Percentiles rank a stretch among this genome's conserved stretches.
Evolutionary conservation across 2,888 invertebrate genomes (phyloP).

Genomic region (Eupithecia tripunctaria): DNA sequence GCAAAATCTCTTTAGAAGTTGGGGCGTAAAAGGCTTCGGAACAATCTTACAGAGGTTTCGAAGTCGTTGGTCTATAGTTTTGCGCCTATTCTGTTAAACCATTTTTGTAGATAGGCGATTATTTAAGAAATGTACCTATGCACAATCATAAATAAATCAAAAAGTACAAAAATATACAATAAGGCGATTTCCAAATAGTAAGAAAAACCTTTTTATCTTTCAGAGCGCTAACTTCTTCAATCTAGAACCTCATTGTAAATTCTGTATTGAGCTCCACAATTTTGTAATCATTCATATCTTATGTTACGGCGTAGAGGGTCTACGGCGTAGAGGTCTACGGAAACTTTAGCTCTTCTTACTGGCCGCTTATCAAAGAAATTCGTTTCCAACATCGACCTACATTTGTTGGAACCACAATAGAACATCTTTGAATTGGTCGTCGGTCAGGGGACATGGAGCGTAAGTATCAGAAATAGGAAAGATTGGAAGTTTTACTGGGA

Average conservation of each 20-base stretch:
- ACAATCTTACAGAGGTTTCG: slow-evolving; percentile 28
- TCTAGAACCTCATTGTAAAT: not conserved
- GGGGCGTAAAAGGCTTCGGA: slow-evolving; percentile 36
- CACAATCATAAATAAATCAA: not conserved
- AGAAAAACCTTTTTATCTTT: too few species aligned
- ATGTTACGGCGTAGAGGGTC: slow-evolving; percentile 20
- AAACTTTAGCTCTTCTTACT: not conserved
- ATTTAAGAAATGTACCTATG: not conserved
- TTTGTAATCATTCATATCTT: not conserved
- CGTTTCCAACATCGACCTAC: too few species aligned
- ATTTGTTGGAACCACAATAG: too few species aligned
- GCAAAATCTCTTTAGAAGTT: slow-evolving; percentile 43
- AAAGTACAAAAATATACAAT: not conserved
- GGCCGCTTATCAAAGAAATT: not conserved
- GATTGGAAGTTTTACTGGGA: too few species aligned
- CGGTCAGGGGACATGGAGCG: too few species aligned
- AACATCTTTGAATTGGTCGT: too few species aligned
- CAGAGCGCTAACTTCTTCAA: too few species aligned
- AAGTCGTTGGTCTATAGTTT: slow-evolving; percentile 7
- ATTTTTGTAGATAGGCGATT: not conserved
- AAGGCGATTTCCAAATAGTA: not conserved
- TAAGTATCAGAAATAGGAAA: too few species aligned
- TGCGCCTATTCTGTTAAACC: not conserved
- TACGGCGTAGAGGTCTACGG: slow-evolving; percentile 25
- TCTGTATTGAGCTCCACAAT: not conserved